Evolutionary conservation across 2,888 invertebrate genomes (phyloP).

Genomic region (Metopia argyrocephala): DNA sequence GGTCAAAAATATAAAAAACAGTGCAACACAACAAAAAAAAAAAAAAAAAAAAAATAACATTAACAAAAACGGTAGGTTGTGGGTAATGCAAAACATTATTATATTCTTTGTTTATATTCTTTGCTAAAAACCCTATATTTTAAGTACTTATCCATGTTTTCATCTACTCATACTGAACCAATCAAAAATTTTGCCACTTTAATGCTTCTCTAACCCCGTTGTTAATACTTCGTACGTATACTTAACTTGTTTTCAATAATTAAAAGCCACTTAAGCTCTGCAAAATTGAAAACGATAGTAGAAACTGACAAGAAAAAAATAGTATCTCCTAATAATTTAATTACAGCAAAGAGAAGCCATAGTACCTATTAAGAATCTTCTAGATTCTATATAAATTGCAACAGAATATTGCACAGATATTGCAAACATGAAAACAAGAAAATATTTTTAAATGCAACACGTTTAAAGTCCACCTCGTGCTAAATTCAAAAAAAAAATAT

Average conservation of each 20-base stretch:
- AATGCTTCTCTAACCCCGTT: background rate
- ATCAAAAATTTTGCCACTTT: background rate
- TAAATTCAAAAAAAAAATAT: background rate
- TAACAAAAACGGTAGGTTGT: too few species aligned
- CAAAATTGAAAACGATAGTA: constrained; percentile 29
- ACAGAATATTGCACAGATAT: background rate
- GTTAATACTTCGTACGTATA: background rate
- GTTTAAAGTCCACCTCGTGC: constrained; percentile 42
- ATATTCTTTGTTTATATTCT: too few species aligned
- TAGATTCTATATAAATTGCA: constrained; percentile 16
- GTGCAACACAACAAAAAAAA: too few species aligned
- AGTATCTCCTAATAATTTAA: constrained; percentile 32
- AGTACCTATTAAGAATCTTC: constrained; percentile 2
- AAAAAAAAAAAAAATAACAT: too few species aligned
- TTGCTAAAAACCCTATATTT: background rate
- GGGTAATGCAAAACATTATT: too few species aligned
- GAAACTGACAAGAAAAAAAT: background rate
- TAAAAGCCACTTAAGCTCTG: background rate
- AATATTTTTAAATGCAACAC: constrained; percentile 1
- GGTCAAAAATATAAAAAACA: too few species aligned
- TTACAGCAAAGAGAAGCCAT: constrained; percentile 31
- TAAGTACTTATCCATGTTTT: background rate
- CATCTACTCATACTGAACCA: background rate
- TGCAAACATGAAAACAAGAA: background rate
- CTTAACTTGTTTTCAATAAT: constrained; percentile 13